Evolutionary conservation across 2,888 invertebrate species (phyloP).

Genomic region (Drosophila neotestacea): DNA sequence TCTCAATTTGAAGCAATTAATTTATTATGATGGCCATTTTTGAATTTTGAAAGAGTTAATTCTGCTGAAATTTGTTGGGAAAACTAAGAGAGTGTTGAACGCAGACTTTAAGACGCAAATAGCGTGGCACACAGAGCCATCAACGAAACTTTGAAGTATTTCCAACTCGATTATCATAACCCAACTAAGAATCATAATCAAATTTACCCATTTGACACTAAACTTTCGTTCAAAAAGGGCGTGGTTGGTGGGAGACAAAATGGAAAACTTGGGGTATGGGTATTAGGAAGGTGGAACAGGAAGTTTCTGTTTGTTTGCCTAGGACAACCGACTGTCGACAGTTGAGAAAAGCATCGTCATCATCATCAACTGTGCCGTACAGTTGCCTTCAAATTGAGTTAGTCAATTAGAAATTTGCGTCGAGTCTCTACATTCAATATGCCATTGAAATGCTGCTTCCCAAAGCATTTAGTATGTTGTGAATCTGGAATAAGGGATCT

Average conservation of each 20-base stretch:
- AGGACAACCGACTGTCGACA: conserved; percentile 17
- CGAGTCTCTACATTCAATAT: conserved; percentile 63
- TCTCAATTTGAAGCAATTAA: conserved; percentile 15
- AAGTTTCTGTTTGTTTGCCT: conserved; percentile 34
- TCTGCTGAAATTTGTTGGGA: conserved; percentile 15
- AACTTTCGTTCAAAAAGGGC: conserved; percentile 57
- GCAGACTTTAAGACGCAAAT: conserved; percentile 34
- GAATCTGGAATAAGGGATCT: not conserved
- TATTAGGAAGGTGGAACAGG: conserved; percentile 4
- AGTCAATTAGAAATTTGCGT: conserved; percentile 77
- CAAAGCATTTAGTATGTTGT: conserved; percentile 25
- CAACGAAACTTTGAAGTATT: conserved; percentile 73
- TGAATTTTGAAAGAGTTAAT: conserved; percentile 32
- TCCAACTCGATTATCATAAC: conserved; percentile 79
- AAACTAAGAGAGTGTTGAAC: conserved; percentile 36
- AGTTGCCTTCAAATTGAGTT: conserved; percentile 66
- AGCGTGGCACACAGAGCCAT: conserved; percentile 29
- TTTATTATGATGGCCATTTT: conserved; percentile 20
- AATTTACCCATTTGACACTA: conserved; percentile 78
- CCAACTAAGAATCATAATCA: conserved; percentile 76
- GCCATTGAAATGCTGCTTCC: conserved; percentile 45
- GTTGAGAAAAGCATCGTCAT: conserved; percentile 42
- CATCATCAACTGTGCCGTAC: conserved; percentile 36
- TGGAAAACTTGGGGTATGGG: too few relatives aligned
- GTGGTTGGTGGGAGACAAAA: not conserved